Conservation (phyloP, 2,113 vertebrate genomes). For the Stictonetta naevosa region DNA sequence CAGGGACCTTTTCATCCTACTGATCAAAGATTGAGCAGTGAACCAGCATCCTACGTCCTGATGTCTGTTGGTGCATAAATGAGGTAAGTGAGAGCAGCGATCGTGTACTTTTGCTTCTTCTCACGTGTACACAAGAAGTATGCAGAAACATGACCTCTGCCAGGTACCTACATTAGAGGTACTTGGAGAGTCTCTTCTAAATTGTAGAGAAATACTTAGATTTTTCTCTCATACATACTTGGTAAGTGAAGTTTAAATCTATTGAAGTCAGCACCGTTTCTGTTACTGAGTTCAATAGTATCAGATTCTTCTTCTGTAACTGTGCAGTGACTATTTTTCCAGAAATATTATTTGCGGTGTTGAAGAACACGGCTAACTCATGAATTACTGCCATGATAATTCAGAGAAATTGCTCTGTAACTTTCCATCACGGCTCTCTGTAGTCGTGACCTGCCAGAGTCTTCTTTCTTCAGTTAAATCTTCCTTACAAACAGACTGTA, state of each 20-base stretch:
- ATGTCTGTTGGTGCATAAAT: not conserved
- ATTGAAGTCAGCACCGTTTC: not conserved
- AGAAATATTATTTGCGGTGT: not conserved
- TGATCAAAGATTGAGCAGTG: not conserved
- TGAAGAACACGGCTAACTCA: not conserved
- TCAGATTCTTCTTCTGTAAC: not conserved
- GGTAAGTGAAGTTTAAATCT: not conserved
- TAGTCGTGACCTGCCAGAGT: not conserved
- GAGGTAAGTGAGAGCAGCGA: not conserved
- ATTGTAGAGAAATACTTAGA: not conserved
- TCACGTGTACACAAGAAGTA: not conserved
- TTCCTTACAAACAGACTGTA: not conserved
- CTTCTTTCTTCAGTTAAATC: not conserved
- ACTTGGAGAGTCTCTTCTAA: not conserved
- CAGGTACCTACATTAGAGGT: fast-evolving
- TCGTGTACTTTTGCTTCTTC: not conserved
- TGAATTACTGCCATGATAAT: not conserved
- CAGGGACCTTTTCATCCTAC: not conserved
- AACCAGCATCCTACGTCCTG: not conserved
- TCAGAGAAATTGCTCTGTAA: not conserved
- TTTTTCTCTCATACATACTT: not conserved
- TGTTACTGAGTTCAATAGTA: not conserved
- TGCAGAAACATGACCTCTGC: not conserved
- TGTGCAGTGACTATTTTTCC: not conserved
- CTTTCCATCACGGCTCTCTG: not conserved